Evolutionary conservation across 2,888 invertebrate genomes (phyloP), one percentile per base, ranked within the genome.

Genomic region (Lithophane semibrunnea): DNA sequence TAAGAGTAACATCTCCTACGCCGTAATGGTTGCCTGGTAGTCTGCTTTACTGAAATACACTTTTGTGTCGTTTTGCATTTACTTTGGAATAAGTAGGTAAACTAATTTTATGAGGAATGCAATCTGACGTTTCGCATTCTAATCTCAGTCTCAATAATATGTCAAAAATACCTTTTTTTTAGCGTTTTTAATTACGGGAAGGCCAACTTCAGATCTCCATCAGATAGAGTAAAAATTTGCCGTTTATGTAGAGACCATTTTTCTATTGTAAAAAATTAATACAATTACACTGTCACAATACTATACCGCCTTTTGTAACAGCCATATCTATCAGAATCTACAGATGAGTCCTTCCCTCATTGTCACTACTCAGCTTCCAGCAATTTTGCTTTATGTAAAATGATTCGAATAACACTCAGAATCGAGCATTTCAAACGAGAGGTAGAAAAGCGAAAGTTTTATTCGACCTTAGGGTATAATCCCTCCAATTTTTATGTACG

Each of bases 401-500:
- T 52, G 24, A 64, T 68, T 75, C 18, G 24, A 47, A 61, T 67
- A 16, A 74, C 74, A 67, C 24, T 80, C 80, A 58, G 58, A 79
- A 37, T 68, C 13, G 37, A 64, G 37, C 71, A 68, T 73, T 73
- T 56, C 37, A 68, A 75, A 60, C n/a, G 9, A 75, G 75, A 68
- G 54, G 64, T 61, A 58, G 58, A 60, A 65, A 72, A 63, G 21
- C 29, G n/a, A 60, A 83, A 84, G 73, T 80, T 77, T 84, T 72
- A 77, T 80, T 63, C 52, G 44, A 75, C 83, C 83, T 84, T 78
- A 12, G 75, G 60, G 74, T 78, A 66, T 70, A 81, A 81, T 75
- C 64, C 49, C 71, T 82, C 56, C 24, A 78, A 64, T 75, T 81
- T 83, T 82, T 85, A 82, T 78, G 79, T 60, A 82, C 78, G 85